Conservation (phyloP, 2,888 invertebrate genomes). For the Tinea semifulvella region DNA sequence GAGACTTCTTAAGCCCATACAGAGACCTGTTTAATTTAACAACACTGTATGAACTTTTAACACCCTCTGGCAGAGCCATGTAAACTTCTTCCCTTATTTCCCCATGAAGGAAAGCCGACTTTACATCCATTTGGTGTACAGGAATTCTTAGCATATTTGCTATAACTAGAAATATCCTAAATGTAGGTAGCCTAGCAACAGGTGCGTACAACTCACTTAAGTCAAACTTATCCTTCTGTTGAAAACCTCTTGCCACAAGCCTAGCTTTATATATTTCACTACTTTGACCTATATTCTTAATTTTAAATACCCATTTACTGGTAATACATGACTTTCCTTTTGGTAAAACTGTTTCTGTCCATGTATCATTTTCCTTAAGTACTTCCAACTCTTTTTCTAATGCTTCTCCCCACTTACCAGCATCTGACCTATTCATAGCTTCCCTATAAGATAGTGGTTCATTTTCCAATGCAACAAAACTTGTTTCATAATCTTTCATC, state of each 20-base stretch:
- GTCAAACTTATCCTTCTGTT: background rate
- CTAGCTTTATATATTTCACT: background rate
- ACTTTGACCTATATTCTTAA: background rate
- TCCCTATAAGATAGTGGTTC: background rate
- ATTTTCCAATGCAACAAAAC: background rate
- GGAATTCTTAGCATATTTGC: background rate
- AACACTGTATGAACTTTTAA: background rate
- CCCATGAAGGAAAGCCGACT: background rate
- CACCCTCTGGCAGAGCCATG: background rate
- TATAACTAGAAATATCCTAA: background rate
- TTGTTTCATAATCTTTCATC: background rate
- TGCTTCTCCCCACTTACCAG: background rate
- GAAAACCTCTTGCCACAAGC: no score
- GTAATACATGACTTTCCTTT: background rate
- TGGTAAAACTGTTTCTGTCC: background rate
- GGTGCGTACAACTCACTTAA: background rate
- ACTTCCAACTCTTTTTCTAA: background rate
- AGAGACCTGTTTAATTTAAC: background rate
- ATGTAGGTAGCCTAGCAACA: background rate
- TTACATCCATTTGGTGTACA: background rate
- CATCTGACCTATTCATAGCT: background rate
- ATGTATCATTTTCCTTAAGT: background rate
- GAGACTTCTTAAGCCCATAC: background rate
- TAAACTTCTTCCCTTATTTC: background rate
- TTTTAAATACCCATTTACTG: background rate